Evolutionary conservation across 2,113 vertebrate species (phyloP).

Genomic region (Galbula dea): DNA sequence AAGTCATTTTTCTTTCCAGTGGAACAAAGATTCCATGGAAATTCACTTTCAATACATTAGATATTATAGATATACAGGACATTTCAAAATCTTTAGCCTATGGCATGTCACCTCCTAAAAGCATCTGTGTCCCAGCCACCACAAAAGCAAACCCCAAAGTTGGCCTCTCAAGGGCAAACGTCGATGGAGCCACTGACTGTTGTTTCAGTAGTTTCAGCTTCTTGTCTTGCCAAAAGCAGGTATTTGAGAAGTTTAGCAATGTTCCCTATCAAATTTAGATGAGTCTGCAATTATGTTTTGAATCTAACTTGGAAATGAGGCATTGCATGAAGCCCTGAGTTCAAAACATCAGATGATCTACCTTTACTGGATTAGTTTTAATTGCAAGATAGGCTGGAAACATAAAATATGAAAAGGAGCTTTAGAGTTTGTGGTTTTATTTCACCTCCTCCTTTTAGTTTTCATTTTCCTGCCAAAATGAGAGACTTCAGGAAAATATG

Average conservation of each 20-base stretch:
- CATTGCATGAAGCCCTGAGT: background rate
- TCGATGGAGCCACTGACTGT: background rate
- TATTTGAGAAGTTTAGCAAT: background rate
- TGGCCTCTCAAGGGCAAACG: background rate
- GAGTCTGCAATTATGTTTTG: background rate
- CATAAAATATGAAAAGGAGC: background rate
- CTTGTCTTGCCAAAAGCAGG: background rate
- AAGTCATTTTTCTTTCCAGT: background rate
- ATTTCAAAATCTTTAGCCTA: background rate
- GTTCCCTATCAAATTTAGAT: background rate
- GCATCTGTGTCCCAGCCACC: background rate
- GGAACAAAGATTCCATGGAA: background rate
- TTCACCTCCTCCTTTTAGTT: background rate
- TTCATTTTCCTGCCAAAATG: background rate
- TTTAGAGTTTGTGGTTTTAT: background rate
- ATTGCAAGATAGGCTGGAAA: background rate
- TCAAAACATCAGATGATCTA: background rate
- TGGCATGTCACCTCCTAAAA: background rate
- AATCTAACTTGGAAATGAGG: background rate
- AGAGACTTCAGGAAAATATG: background rate
- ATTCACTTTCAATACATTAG: background rate
- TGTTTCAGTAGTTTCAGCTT: background rate
- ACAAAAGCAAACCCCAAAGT: background rate
- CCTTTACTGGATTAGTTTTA: background rate
- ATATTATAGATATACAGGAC: background rate